Percentiles rank a stretch among this genome's conserved stretches.
Evolutionary conservation across 2,888 invertebrate genomes (phyloP).

Genomic region (Nomada ruficornis): DNA sequence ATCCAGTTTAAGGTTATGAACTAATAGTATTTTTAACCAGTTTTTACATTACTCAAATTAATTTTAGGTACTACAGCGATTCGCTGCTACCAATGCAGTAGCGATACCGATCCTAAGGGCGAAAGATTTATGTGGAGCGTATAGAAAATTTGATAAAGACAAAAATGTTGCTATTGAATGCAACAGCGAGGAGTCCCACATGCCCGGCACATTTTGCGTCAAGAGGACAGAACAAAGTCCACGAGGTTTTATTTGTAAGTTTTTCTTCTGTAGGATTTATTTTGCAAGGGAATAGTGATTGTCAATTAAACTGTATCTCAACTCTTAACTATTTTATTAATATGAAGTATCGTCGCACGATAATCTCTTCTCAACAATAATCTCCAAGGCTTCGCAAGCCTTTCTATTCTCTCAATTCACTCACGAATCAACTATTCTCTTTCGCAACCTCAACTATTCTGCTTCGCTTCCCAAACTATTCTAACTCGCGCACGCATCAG

Average conservation of each 20-base stretch:
- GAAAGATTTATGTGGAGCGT: slow-evolving; percentile 96
- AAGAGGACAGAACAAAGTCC: slow-evolving; percentile 97
- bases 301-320: too few relatives aligned
- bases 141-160: slow-evolving; percentile 92
- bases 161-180: slow-evolving; percentile 96
- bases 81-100: slow-evolving; percentile 97
- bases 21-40: not conserved
- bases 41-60: not conserved
- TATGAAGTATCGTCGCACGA: too few relatives aligned
- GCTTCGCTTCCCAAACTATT: too few relatives aligned
- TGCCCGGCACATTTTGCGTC: slow-evolving; percentile 98
- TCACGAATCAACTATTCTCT: too few relatives aligned
- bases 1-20: slow-evolving; percentile 32
- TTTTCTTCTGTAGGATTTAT: too few relatives aligned
- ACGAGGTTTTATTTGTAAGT: slow-evolving; percentile 97
- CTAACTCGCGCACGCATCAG: too few relatives aligned
- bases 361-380: too few relatives aligned
- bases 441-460: too few relatives aligned
- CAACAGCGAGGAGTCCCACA: slow-evolving; percentile 96
- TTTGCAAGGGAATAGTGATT: too few relatives aligned
- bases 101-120: slow-evolving; percentile 91
- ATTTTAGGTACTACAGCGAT: slow-evolving; percentile 86
- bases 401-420: too few relatives aligned
- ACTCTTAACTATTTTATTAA: too few relatives aligned
- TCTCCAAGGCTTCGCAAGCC: too few relatives aligned